Evolutionary conservation across 2,888 invertebrate genomes (phyloP), one percentile per base, ranked within the genome.

Genomic region (Drosophila anceps): DNA sequence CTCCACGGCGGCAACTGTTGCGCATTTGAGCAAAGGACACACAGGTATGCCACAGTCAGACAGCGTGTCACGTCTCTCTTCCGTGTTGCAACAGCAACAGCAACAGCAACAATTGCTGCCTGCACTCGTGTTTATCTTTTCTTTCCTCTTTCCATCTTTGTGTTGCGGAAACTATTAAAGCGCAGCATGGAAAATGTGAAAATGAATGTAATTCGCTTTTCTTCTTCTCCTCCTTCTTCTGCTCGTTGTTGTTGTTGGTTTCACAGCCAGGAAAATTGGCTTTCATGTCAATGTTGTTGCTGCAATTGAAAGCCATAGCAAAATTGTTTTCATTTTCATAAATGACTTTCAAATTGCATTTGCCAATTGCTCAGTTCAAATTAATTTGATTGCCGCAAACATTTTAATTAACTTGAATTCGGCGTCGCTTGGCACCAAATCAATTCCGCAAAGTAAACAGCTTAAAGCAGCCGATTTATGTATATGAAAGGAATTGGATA

Each of bases 21-120:
- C 91, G 90, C 86, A 90, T 86, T 53, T 86, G 39, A 84, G 71
- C 73, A 82, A 89, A 90, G 81, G 79, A 81, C 79, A 78, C 69
- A 64, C 84, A 84, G 87, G 91, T 90, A 82, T 74, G 82, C 39
- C 61, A 43, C 29, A 54, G 55, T 59, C 54, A 37, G 7, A 50
- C 37, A 27, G 15, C 61, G 60, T 48, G 58, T 62, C 51, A 48
- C 43, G 29, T 54, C 55, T 60, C 60, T 66, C 63, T 68, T 57
- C 48, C 50, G 55, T 57, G 44, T 59, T 64, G 55, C 75, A 18
- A 18, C 78, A 62, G 54, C 84, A 53, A 59, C 44, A 6, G 20
- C 20, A 44, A 44, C 70, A 70, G 53, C 67, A 46, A 7, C 48
- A 59, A 31, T 66, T 66, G 57, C 55, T 20, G 18, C 24, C 51